Evolutionary conservation across 2,888 invertebrate genomes (phyloP).

Genomic region (Linyphia triangularis): DNA sequence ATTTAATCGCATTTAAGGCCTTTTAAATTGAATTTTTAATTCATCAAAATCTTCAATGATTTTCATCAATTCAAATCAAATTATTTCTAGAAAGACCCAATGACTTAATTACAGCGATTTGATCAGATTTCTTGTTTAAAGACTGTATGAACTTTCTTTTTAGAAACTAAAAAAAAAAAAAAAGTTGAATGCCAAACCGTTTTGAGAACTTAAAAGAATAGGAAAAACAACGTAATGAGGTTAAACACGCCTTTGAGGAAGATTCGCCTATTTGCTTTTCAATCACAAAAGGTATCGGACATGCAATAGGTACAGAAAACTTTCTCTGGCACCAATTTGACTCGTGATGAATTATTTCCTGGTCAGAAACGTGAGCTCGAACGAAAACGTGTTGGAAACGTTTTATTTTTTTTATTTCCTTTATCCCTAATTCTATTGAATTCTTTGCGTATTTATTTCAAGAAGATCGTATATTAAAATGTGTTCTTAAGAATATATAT

Average conservation of each 20-base stretch:
- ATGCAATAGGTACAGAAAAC: background rate
- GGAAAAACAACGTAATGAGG: background rate
- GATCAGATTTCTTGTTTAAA: background rate
- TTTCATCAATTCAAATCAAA: background rate
- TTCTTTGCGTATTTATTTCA: too few species aligned
- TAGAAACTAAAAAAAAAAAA: background rate
- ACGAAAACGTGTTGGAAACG: background rate
- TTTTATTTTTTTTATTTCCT: background rate
- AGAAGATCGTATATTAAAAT: too few species aligned
- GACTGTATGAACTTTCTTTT: background rate
- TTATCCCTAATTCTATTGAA: background rate
- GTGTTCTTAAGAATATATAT: too few species aligned
- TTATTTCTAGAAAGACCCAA: too few species aligned
- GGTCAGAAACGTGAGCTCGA: constrained; percentile 10
- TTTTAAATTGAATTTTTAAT: too few species aligned
- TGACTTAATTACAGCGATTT: too few species aligned
- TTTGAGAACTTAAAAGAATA: background rate
- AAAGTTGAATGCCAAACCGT: background rate
- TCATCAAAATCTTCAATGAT: background rate
- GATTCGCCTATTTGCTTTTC: background rate
- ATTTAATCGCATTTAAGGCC: too few species aligned
- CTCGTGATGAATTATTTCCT: background rate
- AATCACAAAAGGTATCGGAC: background rate
- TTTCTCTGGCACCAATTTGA: constrained; percentile 6
- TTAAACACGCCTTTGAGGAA: background rate